Evolutionary conservation across 2,113 vertebrate species (phyloP), one percentile per base, ranked within the genome.

Genomic region (Nyctereutes procyonoides): DNA sequence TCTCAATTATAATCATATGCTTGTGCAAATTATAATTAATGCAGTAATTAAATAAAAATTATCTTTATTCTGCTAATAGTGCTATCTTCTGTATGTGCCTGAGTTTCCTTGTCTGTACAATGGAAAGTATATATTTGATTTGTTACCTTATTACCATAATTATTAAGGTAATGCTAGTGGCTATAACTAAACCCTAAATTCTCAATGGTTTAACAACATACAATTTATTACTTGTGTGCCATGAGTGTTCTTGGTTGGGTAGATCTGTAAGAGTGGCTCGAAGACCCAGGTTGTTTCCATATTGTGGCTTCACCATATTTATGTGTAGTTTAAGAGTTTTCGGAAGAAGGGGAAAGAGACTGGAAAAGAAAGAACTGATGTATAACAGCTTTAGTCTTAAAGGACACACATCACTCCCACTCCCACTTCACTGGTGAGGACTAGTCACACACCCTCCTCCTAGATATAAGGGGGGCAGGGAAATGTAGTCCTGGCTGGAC

Each of bases 1-100:
- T 85, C 53, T 88, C 71, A 20, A 84, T 19, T 93, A 71, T 14
- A 93, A 32, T 62, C 5, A 77, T 82, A n/a, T 65, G 10, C 19
- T 79, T 84, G 56, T 74, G 22, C 35, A 95, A 96, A 82, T 90
- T 85, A 56, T 28, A 97, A 62, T 71, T 58, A 69, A 67, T 85
- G 6, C 1, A 89, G n/a, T 67, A 43, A 93, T 87, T 69, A 90
- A 85, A 56, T 71, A 17, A 96, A 87, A 91, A n/a, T 76, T 79
- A 38, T 86, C 22, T 32, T 85, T 90, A 76, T 85, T 93, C 55
- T 93, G 51, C 30, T 74, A 73, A 43, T 94, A 43, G 20, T 71
- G 24, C 62, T 86, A 87, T 86, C 79, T 63, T 93, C 28, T 95
- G 15, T 51, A 69, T 79, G 14, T 88, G 20, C 28, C 12, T 84